Evolutionary conservation across 2,113 vertebrate genomes (phyloP).

Genomic region (Antechinus flavipes): DNA sequence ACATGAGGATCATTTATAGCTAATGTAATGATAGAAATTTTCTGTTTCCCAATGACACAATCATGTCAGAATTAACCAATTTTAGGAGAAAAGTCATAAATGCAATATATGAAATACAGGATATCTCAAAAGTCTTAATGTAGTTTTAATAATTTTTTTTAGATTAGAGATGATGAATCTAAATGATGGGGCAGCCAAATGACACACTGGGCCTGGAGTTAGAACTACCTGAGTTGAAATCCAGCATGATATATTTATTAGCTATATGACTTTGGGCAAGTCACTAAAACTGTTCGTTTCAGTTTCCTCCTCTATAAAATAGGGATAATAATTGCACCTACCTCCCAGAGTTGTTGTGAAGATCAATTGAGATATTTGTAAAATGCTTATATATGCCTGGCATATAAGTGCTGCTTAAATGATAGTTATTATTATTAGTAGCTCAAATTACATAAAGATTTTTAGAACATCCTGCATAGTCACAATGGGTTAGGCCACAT

Average conservation of each 20-base stretch:
- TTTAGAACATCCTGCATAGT: neutral
- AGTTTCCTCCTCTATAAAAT: neutral
- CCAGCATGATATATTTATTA: neutral
- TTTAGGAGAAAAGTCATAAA: neutral
- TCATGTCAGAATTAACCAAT: neutral
- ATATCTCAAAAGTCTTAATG: neutral
- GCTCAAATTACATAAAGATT: neutral
- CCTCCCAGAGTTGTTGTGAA: neutral
- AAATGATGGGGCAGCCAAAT: neutral
- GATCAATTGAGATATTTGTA: neutral
- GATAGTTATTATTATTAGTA: neutral
- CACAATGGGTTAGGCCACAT: neutral
- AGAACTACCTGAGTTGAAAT: neutral
- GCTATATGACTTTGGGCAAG: neutral
- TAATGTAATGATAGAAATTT: neutral
- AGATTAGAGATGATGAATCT: no score
- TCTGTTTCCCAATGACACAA: neutral
- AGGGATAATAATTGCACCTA: neutral
- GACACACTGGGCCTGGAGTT: neutral
- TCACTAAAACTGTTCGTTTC: neutral
- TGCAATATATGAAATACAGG: conserved; percentile 5
- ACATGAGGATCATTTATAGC: neutral
- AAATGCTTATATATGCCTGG: neutral
- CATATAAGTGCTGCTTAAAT: neutral
- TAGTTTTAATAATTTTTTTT: neutral